Conservation (phyloP, 1,140 invertebrate species). For the Drosophila paulistorum region DNA sequence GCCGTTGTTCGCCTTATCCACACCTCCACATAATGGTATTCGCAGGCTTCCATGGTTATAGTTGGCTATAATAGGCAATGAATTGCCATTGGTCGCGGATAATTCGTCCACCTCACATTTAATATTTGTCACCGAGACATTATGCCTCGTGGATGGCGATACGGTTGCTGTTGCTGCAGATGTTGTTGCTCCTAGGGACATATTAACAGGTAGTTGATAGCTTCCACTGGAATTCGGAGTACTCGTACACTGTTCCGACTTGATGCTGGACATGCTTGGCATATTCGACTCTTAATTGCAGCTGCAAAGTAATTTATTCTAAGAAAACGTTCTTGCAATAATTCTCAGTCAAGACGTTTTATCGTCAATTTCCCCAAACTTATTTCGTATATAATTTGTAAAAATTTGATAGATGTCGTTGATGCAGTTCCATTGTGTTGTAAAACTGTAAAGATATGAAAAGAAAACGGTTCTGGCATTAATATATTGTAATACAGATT, state of each 20-base stretch:
- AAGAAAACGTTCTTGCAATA: neutral
- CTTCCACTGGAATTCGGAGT: constrained; percentile 44
- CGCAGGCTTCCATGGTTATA: constrained; percentile 68
- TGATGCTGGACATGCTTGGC: constrained; percentile 77
- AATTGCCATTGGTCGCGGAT: constrained; percentile 69
- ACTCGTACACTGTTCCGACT: constrained; percentile 66
- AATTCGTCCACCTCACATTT: constrained; percentile 79
- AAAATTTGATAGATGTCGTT: constrained; percentile 80
- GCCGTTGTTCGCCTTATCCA: constrained; percentile 10
- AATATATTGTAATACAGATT: no score
- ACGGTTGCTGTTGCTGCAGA: constrained; percentile 29
- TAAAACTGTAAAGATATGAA: constrained; percentile 47
- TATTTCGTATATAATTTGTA: constrained; percentile 73
- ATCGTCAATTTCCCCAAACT: constrained; percentile 28
- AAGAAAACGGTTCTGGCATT: neutral
- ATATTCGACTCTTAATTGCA: constrained; percentile 27
- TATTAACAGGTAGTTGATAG: constrained; percentile 69
- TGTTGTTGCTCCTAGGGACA: constrained; percentile 46
- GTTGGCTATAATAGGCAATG: constrained; percentile 74
- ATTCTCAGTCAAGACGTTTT: constrained; percentile 23
- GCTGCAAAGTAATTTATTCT: neutral
- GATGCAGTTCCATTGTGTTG: constrained; percentile 78
- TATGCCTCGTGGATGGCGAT: constrained; percentile 59
- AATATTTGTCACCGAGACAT: constrained; percentile 82
- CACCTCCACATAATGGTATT: constrained; percentile 59